Evolutionary conservation across 2,113 vertebrate genomes (phyloP), one percentile per base, ranked within the genome.

Genomic region (Python bivittatus): DNA sequence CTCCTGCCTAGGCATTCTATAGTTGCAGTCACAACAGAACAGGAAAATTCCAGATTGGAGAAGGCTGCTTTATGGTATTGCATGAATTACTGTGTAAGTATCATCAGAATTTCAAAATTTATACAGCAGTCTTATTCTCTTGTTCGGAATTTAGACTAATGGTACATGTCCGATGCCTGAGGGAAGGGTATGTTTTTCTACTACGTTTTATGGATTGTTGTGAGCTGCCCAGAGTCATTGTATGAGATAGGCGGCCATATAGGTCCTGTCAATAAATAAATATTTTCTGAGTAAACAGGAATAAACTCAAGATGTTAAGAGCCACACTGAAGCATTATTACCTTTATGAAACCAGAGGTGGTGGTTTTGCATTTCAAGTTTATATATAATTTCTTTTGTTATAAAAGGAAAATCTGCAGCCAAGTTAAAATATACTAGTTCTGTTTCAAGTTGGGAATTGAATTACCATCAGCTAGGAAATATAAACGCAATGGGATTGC

Each of bases 401-500:
- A 95, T 93, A 95, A 97, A 94, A 95, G 93, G 95, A 95, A 95
- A 95, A 93, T 97, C 89, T 89, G 91, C 93, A 91, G 93, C 68
- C 29, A 68, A 94, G 96, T 95, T 95, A 93, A 97, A 97, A 94
- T 96, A 95, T 93, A 92, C 64, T 57, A 95, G 53, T 44, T 92
- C 54, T 79, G 11, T 95, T 95, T 95, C 93, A 95, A 88, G 64
- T 85, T 20, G 38, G 15, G 94, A 95, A 93, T 97, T 89, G 48
- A 87, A 90, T 98, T 97, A 94, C 95, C 54, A 84, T 92, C 0
- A 27, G 22, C 83, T 15, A 94, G 93, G 0, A 72, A 88, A 95
- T 96, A 96, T 95, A 95, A 97, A 90, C 93, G 94, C 1, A 3
- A 90, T 25, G 84, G 93, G 96, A 86, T 92, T 95, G 89, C 25